These are phyloP conservation scores for Diadegma fenestrale DNA, from an alignment of 2,888 invertebrate species.

Conservation along the genomic window DNA sequence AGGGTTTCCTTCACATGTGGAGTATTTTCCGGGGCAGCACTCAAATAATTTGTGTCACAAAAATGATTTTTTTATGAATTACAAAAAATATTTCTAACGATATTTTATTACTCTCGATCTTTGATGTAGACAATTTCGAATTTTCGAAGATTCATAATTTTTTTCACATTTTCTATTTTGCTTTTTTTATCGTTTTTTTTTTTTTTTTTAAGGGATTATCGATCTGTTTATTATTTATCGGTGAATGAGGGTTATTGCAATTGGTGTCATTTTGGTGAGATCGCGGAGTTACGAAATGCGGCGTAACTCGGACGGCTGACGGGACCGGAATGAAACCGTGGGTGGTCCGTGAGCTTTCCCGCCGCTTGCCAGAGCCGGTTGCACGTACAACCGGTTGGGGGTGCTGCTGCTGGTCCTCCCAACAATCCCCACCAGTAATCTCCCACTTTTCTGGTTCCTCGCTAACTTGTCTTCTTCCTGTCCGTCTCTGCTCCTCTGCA, in stretches of 20 bases:
- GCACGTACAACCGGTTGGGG: slow-evolving; percentile 45
- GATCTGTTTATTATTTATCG: neutral
- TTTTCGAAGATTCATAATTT: slow-evolving; percentile 11
- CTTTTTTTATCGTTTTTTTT: neutral
- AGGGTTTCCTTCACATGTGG: neutral
- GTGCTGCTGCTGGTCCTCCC: slow-evolving; percentile 34
- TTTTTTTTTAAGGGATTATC: neutral
- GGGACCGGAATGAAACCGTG: slow-evolving; percentile 80
- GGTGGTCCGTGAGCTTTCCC: slow-evolving; percentile 78
- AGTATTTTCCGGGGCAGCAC: neutral
- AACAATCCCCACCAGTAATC: slow-evolving; percentile 64
- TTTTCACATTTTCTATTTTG: neutral
- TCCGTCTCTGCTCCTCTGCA: slow-evolving; percentile 9
- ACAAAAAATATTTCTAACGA: neutral
- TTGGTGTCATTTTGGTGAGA: slow-evolving; percentile 57
- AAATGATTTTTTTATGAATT: neutral
- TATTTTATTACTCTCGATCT: neutral
- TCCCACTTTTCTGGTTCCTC: slow-evolving; percentile 60
- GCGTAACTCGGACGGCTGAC: slow-evolving; percentile 78
- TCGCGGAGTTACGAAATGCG: slow-evolving; percentile 67
- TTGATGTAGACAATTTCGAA: neutral
- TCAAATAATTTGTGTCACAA: neutral
- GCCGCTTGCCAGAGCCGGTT: slow-evolving; percentile 66
- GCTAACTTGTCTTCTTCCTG: slow-evolving; percentile 12
- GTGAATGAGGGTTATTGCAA: slow-evolving; percentile 40